phyloP scores from a whole-genome alignment of 1,140 invertebrate species.

The Trachymyrmex septentrionalis region DNA sequence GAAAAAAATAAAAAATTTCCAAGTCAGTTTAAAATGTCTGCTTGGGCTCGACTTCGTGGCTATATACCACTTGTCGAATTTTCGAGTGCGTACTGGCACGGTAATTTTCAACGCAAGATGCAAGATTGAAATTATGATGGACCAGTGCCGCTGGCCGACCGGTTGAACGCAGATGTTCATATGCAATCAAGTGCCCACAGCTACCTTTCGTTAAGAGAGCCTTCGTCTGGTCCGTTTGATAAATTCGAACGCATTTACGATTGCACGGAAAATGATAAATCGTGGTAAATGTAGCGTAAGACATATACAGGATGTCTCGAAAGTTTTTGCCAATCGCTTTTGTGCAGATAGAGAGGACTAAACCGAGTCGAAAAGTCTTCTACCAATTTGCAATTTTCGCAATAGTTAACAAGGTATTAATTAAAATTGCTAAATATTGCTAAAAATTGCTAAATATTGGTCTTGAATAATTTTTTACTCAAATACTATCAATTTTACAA shows the following conservation, averaged over 20 bases:
- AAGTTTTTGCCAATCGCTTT: too few species aligned
- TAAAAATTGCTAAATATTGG: too few species aligned
- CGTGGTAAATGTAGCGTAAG: background rate
- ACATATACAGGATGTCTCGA: too few species aligned
- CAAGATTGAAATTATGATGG: conserved; percentile 22
- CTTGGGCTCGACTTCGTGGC: background rate
- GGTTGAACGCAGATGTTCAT: conserved; percentile 28
- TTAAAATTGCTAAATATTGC: too few species aligned
- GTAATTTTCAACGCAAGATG: conserved; percentile 27
- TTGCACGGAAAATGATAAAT: background rate
- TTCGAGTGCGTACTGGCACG: background rate
- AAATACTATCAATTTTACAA: too few species aligned
- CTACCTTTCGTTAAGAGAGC: background rate
- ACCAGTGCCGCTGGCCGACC: background rate
- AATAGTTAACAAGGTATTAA: too few species aligned
- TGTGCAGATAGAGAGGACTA: too few species aligned
- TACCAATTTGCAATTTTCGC: too few species aligned
- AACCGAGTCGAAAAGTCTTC: too few species aligned
- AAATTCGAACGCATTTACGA: background rate
- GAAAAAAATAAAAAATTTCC: background rate
- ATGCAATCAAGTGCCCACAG: conserved; percentile 13
- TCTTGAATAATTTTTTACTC: too few species aligned
- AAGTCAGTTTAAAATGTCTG: background rate
- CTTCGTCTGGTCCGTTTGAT: conserved; percentile 2
- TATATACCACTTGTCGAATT: background rate